Conservation (phyloP, 2,888 invertebrate species). For the Capitulum mitella region DNA sequence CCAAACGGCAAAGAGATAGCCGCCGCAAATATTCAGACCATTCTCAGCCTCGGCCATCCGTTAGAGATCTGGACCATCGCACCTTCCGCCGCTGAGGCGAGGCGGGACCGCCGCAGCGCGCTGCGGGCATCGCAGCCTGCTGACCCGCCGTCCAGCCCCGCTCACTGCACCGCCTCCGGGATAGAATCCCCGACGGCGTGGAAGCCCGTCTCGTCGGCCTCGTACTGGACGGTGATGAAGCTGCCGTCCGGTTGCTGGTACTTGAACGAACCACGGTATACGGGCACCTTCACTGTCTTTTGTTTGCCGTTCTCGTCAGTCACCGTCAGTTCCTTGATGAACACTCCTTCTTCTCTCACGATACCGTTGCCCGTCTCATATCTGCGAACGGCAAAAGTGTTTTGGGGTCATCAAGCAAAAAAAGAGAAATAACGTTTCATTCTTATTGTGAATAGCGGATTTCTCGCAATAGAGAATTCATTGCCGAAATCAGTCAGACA, state of each 20-base stretch:
- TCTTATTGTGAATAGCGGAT: not conserved
- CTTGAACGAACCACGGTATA: conserved; percentile 25
- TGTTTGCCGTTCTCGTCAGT: not conserved
- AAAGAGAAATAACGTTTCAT: not conserved
- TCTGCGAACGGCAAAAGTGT: not conserved
- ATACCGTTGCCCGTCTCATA: not conserved
- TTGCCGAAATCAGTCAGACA: too few species aligned
- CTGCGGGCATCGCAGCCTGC: too few species aligned
- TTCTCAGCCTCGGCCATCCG: too few species aligned
- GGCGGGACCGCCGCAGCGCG: too few species aligned
- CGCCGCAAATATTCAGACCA: too few species aligned
- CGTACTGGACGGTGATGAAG: conserved; percentile 29
- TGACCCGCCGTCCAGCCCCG: too few species aligned
- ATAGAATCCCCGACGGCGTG: conserved; percentile 26
- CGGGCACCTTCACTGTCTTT: not conserved
- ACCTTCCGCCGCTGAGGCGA: too few species aligned
- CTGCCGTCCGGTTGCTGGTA: conserved; percentile 30
- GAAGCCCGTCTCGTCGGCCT: conserved; percentile 31
- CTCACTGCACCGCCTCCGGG: conserved; percentile 23
- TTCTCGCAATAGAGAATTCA: not conserved
- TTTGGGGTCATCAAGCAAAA: not conserved
- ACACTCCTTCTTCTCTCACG: conserved; percentile 5
- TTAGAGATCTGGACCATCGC: too few species aligned
- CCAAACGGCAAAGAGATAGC: too few species aligned
- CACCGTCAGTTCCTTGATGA: conserved; percentile 19